A percentile compares a stretch with the other conserved stretches of the same genome.
Evolutionary conservation across 2,888 invertebrate species (phyloP).

Genomic region (Myathropa florea): DNA sequence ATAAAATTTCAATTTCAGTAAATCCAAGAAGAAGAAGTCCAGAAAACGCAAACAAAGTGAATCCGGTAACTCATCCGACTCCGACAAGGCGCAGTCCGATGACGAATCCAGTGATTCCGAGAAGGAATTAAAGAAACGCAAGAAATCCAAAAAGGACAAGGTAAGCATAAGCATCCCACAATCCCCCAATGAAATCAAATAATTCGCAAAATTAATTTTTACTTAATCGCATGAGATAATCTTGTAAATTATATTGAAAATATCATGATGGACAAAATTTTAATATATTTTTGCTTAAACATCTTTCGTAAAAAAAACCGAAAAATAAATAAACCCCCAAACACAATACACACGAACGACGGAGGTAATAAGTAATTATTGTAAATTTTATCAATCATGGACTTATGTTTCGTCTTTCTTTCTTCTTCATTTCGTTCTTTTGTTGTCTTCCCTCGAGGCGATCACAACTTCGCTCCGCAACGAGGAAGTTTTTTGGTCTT

Average conservation of each 20-base stretch:
- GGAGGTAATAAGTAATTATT: conserved; percentile 67
- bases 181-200: background rate
- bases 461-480: conserved; percentile 8
- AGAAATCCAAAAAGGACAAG: conserved; percentile 80
- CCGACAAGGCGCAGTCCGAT: conserved; percentile 79
- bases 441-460: conserved; percentile 22
- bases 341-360: conserved; percentile 69
- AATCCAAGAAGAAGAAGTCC: conserved; percentile 82
- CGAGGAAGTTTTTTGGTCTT: conserved; percentile 22
- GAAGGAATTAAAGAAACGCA: conserved; percentile 78
- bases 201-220: conserved; percentile 51
- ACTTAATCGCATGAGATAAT: conserved; percentile 62
- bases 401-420: conserved; percentile 34
- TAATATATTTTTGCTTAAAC: conserved; percentile 71
- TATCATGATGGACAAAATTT: conserved; percentile 68
- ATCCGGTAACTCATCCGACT: conserved; percentile 79
- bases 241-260: conserved; percentile 73
- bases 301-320: conserved; percentile 53
- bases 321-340: conserved; percentile 55
- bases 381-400: conserved; percentile 65
- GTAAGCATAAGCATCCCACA: conserved; percentile 72
- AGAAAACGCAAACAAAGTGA: conserved; percentile 82
- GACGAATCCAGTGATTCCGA: conserved; percentile 81
- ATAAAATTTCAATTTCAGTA: conserved; percentile 56
- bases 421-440: conserved; percentile 20